Base-by-base conservation (phyloP, 2,113 vertebrate species). In the Mungos mungo region DNA sequence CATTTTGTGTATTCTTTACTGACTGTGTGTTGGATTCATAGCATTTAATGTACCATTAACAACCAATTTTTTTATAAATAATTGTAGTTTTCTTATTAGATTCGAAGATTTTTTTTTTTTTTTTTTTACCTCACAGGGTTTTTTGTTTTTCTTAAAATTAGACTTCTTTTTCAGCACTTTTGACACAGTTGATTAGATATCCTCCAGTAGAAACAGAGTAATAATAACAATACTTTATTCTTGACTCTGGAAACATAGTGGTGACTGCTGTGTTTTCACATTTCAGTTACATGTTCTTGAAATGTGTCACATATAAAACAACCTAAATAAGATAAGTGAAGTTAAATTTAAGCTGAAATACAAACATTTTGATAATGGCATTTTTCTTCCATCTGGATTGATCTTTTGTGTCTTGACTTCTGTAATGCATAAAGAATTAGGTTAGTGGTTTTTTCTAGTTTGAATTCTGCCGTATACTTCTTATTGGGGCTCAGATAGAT, bases 221-320 rank as follows among this genome's bases (percentile, higher is more conserved):
- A 63, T 50, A 94, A 33, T 87, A 50, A 68, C 63, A 68, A 31
- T 38, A n/a, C 14, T 65, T 4, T 21, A 15, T 50, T 81, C 45
- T 60, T 95, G 19, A 83, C 60, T 74, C 11, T 41, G 12, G 41
- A 16, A 92, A 76, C 35, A 82, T n/a, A 35, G 7, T 91, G 5
- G 4, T 14, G 16, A 76, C 94, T 97, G 89, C 16, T 83, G 0
- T 13, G 7, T 91, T 95, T 63, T 8, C 93, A 98, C 41, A 92
- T 83, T 94, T 82, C 35, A 38, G 45, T 95, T 92, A 80, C 96
- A 77, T 94, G 23, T 96, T 90, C 11, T 96, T 93, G 38, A 90
- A 47, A 33, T 82, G 52, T 94, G 52, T 76, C 8, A 66, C 81
- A 81, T 77, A 27, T 92, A 79, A 41, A 72, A 83, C 47, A 97